Percentiles rank a stretch among this genome's conserved stretches.
These are phyloP conservation scores for Callithrix jacchus DNA, from an alignment of 2,113 vertebrate genomes.

Conservation along the genomic window DNA sequence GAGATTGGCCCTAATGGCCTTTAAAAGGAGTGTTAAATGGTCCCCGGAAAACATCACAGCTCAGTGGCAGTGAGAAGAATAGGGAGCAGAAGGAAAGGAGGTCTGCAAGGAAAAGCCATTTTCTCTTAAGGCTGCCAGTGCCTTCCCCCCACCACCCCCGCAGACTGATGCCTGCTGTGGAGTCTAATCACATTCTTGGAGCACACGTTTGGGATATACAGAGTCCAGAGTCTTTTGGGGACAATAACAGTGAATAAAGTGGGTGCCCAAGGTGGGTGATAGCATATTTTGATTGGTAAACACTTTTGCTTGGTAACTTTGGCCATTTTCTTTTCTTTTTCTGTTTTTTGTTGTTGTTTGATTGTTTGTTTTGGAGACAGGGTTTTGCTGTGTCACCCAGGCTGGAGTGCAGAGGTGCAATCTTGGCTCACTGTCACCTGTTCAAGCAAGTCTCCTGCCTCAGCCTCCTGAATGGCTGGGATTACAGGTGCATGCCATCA, in stretches of 20 bases:
- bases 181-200: not conserved
- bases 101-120: not conserved
- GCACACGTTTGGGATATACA: not conserved
- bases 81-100: not conserved
- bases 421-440: too few species aligned
- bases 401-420: too few species aligned
- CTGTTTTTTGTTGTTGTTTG: too few species aligned
- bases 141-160: not conserved
- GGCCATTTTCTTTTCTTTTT: not conserved
- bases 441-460: too few species aligned
- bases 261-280: not conserved
- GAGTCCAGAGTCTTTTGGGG: not conserved
- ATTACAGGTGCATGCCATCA: too few species aligned
- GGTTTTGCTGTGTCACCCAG: too few species aligned
- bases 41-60: not conserved
- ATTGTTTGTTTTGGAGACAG: too few species aligned
- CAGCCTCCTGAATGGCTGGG: too few species aligned
- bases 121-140: not conserved
- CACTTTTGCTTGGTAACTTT: not conserved
- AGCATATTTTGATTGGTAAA: not conserved
- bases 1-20: not conserved
- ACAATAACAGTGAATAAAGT: not conserved
- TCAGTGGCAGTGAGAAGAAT: not conserved
- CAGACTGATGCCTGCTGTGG: not conserved
- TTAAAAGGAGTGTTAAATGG: not conserved